Conservation (phyloP, 2,888 invertebrate species). For the Gymnocheta viridis region DNA sequence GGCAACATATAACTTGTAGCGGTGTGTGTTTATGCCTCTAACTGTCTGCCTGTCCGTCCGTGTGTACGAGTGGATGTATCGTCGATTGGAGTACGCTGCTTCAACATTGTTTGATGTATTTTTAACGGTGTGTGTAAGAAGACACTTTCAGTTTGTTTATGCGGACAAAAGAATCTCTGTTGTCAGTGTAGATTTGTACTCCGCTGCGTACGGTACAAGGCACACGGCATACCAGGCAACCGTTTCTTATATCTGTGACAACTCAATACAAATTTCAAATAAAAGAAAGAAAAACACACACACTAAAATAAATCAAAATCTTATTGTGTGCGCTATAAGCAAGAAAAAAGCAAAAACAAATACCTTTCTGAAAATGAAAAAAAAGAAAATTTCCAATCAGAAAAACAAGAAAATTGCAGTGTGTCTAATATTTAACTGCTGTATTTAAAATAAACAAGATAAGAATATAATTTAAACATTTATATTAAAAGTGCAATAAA, state of each 20-base stretch:
- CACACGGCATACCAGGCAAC: conserved; percentile 76
- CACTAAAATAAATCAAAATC: conserved; percentile 24
- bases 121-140: conserved; percentile 64
- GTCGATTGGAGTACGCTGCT: conserved; percentile 43
- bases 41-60: conserved; percentile 11
- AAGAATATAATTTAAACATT: conserved; percentile 53
- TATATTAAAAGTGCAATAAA: conserved; percentile 59
- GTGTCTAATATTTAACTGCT: conserved; percentile 25
- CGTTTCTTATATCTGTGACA: conserved; percentile 33
- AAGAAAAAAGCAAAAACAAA: conserved; percentile 36
- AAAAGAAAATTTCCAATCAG: conserved; percentile 55
- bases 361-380: conserved; percentile 26
- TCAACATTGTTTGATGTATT: conserved; percentile 63
- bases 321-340: conserved; percentile 40
- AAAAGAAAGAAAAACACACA: conserved; percentile 33
- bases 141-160: conserved; percentile 72
- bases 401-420: conserved; percentile 37
- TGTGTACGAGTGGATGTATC: conserved; percentile 9
- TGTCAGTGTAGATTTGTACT: conserved; percentile 82
- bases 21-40: conserved; percentile 11
- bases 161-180: conserved; percentile 75
- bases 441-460: background rate
- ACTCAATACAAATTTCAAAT: conserved; percentile 43
- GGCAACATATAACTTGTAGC: conserved; percentile 21
- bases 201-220: conserved; percentile 80